A percentile compares a stretch with the other conserved stretches of the same genome.
Evolutionary conservation across 2,797 vertebrate species (phyloP).

Genomic region (Xiphorhynchus erythropygius): DNA sequence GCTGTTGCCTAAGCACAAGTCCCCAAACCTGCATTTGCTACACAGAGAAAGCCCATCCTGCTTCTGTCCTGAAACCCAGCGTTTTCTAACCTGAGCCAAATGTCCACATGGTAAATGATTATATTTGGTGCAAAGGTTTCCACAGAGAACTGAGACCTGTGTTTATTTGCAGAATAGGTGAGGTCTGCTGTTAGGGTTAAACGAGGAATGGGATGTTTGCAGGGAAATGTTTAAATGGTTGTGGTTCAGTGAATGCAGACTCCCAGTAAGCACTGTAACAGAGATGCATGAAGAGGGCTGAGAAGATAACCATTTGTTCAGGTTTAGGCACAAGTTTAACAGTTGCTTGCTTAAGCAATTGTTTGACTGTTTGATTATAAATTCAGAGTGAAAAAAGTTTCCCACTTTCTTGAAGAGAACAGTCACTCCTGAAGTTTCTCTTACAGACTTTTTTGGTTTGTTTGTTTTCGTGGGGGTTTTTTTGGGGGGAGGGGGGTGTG

Average conservation of each 20-base stretch:
- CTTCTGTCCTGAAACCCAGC: not conserved
- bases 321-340: conserved; percentile 9
- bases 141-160: not conserved
- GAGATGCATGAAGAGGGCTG: conserved; percentile 44
- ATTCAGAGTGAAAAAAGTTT: conserved; percentile 40
- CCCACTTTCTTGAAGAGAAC: conserved; percentile 19
- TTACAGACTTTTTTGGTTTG: not conserved
- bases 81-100: not conserved
- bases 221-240: conserved; percentile 40
- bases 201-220: not conserved
- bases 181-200: not conserved
- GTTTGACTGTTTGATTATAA: conserved; percentile 32
- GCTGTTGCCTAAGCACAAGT: not conserved
- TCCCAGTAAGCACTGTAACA: conserved; percentile 53
- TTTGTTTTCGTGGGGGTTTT: not conserved
- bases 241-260: conserved; percentile 46
- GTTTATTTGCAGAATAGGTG: conserved; percentile 23
- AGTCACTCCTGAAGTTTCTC: not conserved
- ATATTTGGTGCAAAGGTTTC: not conserved
- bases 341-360: conserved; percentile 42
- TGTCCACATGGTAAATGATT: not conserved
- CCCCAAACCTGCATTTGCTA: not conserved
- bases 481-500: too few species aligned
- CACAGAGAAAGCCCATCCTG: not conserved
- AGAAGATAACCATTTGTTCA: conserved; percentile 60